Percentiles rank a stretch among this genome's conserved stretches.
Conservation (phyloP, 2,888 invertebrate genomes). For the Tromatobia lineatoria region DNA sequence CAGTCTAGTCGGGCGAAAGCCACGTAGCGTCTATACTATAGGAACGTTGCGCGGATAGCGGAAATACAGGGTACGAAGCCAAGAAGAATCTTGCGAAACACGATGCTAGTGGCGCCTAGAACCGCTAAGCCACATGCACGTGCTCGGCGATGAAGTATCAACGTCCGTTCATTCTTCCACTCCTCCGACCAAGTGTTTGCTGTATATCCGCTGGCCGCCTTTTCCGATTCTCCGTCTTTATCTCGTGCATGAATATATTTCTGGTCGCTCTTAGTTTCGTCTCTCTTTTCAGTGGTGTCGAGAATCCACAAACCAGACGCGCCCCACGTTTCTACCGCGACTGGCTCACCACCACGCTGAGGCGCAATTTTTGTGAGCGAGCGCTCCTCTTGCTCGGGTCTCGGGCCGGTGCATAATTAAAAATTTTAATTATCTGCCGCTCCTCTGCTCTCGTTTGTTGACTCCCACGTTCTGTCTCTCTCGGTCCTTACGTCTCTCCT, state of each 20-base stretch:
- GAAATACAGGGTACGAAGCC: neutral
- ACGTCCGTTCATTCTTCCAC: constrained; percentile 3
- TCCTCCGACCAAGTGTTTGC: constrained; percentile 25
- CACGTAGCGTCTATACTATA: neutral
- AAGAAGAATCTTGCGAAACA: constrained; percentile 7
- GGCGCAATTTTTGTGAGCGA: constrained; percentile 63
- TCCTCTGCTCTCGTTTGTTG: constrained; percentile 63
- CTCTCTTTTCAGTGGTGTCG: constrained; percentile 2
- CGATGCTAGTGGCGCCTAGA: constrained; percentile 10
- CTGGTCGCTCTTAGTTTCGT: neutral
- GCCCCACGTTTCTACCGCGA: constrained; percentile 25
- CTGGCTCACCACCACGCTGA: constrained; percentile 32
- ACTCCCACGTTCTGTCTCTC: constrained; percentile 28
- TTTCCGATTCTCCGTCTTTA: constrained; percentile 20
- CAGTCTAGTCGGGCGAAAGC: neutral
- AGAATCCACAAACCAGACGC: constrained; percentile 35
- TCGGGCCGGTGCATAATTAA: constrained; percentile 76
- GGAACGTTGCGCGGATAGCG: neutral
- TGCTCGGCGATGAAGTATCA: constrained; percentile 8
- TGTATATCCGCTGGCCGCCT: neutral
- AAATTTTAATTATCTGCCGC: constrained; percentile 78
- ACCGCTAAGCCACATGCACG: constrained; percentile 2
- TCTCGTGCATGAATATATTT: constrained; percentile 15
- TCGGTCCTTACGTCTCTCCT: constrained; percentile 21
- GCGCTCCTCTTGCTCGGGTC: constrained; percentile 57